Evolutionary conservation across 1,140 invertebrate genomes (phyloP), one percentile per base, ranked within the genome.

Genomic region (Formica exsecta): DNA sequence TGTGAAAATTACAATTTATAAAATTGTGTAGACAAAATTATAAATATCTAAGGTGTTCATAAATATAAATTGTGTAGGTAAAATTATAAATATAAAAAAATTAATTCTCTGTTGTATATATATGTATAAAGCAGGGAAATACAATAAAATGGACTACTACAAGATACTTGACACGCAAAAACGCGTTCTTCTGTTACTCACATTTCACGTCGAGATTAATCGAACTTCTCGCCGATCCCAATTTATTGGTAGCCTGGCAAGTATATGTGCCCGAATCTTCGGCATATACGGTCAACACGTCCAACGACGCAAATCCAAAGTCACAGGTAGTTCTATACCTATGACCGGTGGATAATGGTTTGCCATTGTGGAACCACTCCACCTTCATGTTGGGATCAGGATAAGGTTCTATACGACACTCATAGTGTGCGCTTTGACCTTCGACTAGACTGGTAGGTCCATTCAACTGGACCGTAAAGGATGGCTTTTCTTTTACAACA

Each of bases 241-340:
- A 96, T 93, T 96, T 97, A 93, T 99, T 99, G 41, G 98, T 98
- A 61, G 98, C 98, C 92, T 96, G 96, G 93, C 98, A 99, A 9
- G 97, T 98, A 92, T 99, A 99, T 93, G 98, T 98, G 51, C 98
- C 99, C 86, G 97, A 97, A 95, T 99, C 98, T 96, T 99, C 98
- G 25, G 97, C 98, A 94, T 99, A 99, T 2, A 99, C 98, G 61
- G 97, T 97, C 25, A 99, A 95, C 44, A 99, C 97, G 93, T 99
- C 98, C 61, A 99, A 95, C 86, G 98, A 97, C 61, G 98, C 98
- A 95, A 99, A 99, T 48, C 99, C 99, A 95, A 99, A 99, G 94
- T 99, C 98, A 92, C 98, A 98, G 9, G 97, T 97, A 73, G 98
- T 98, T 89, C 98, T 97, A 95, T 98, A 99, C 87, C 98, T 96